Percentiles rank a stretch among this genome's conserved stretches.
phyloP scores from a whole-genome alignment of 1,140 invertebrate genomes.

The Trinorchestia longiramus region DNA sequence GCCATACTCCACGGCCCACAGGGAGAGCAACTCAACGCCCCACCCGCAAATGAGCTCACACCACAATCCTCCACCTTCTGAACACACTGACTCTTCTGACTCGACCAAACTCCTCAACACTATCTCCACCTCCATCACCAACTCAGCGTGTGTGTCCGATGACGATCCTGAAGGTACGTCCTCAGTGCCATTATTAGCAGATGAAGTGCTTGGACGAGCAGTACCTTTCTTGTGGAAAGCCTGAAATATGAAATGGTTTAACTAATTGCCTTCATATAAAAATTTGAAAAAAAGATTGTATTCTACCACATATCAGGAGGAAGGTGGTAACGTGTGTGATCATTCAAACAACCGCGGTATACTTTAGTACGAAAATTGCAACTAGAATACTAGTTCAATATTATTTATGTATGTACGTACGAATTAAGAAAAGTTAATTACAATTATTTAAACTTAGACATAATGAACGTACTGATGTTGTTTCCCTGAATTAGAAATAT shows the following conservation, averaged over 20 bases:
- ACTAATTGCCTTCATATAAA: background rate
- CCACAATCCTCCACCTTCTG: background rate
- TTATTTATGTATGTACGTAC: background rate
- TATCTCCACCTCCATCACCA: slow-evolving; percentile 36
- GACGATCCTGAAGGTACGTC: background rate
- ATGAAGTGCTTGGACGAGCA: background rate
- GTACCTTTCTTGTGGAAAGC: background rate
- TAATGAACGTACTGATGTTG: background rate
- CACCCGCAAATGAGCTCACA: slow-evolving; percentile 26
- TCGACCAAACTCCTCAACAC: slow-evolving; percentile 13
- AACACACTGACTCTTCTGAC: background rate
- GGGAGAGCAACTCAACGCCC: slow-evolving; percentile 21
- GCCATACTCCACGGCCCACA: slow-evolving; percentile 46
- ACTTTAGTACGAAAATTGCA: background rate
- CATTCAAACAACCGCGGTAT: background rate
- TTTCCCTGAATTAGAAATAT: background rate
- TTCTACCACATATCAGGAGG: background rate
- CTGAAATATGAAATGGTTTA: background rate
- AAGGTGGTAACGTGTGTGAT: background rate
- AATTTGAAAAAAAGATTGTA: background rate
- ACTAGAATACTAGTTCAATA: background rate
- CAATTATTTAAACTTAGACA: background rate
- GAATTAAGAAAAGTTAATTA: background rate
- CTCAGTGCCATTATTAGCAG: background rate
- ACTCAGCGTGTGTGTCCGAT: slow-evolving; percentile 17